Percentiles rank a stretch among this genome's conserved stretches.
These are phyloP conservation scores for Atrichornis clamosus DNA, from an alignment of 2,113 vertebrate genomes.

Conservation along the genomic window DNA sequence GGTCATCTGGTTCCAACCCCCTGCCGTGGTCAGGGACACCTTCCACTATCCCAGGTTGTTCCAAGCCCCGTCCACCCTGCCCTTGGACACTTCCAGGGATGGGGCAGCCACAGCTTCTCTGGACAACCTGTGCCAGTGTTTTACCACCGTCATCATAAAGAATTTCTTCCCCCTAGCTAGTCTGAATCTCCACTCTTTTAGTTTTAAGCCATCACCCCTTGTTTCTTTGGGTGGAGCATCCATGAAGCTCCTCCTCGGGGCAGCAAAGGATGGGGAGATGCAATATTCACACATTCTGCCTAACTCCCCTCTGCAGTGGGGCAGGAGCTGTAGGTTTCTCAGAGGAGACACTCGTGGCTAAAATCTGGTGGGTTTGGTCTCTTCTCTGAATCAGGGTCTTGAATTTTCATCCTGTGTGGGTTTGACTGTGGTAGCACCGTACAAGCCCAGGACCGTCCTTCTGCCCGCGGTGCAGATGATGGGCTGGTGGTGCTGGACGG, in stretches of 20 bases:
- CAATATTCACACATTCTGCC: background rate
- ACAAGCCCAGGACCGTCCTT: background rate
- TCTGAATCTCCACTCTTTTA: background rate
- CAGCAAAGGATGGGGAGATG: background rate
- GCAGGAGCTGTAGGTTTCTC: background rate
- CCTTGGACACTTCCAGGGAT: background rate
- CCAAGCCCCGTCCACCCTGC: fast-evolving
- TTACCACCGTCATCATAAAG: background rate
- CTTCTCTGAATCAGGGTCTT: background rate
- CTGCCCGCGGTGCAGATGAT: background rate
- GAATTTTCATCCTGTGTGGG: background rate
- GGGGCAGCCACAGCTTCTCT: background rate
- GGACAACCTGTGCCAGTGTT: background rate
- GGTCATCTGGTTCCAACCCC: background rate
- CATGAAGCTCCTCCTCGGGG: fast-evolving
- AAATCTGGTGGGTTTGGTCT: background rate
- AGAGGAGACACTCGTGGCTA: background rate
- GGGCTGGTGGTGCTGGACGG: background rate
- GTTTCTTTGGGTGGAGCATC: background rate
- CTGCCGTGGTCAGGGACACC: background rate
- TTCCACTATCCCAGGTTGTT: background rate
- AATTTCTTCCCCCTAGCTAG: background rate
- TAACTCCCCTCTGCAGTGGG: fast-evolving
- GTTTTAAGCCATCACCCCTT: background rate
- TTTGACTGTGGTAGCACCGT: fast-evolving